A percentile compares a stretch with the other conserved stretches of the same genome.
Conservation (phyloP, 2,888 invertebrate genomes). For the Acrobasis suavella region DNA sequence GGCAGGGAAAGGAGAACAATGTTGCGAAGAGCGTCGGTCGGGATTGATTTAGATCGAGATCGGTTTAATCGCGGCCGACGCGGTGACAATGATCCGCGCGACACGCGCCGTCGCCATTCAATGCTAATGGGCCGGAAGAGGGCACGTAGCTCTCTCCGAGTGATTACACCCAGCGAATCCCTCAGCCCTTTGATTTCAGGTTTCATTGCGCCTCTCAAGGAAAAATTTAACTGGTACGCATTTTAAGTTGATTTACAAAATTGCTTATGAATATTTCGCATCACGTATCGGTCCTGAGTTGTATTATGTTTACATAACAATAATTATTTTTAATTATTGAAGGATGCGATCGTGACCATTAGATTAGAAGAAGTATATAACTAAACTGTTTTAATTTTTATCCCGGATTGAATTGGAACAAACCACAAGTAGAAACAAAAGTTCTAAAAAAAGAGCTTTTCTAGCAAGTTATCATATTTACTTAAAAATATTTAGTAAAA, state of each 20-base stretch:
- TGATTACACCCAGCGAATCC: constrained; percentile 65
- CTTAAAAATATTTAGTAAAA: constrained; percentile 4
- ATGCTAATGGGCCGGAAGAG: constrained; percentile 79
- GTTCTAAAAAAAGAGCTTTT: background rate
- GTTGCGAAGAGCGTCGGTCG: constrained; percentile 47
- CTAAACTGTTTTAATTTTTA: no score
- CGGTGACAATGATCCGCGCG: constrained; percentile 66
- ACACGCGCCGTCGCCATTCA: constrained; percentile 71
- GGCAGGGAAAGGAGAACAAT: constrained; percentile 68
- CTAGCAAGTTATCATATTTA: background rate
- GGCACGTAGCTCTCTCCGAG: constrained; percentile 67
- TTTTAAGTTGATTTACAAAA: constrained; percentile 1
- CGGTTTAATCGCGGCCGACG: constrained; percentile 51
- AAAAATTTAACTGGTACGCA: constrained; percentile 28
- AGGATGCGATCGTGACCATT: no score
- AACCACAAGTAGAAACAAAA: background rate
- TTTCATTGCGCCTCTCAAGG: constrained; percentile 39
- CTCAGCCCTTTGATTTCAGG: constrained; percentile 50
- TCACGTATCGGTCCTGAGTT: background rate
- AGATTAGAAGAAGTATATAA: no score
- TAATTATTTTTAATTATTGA: background rate
- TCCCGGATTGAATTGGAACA: no score
- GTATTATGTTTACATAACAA: background rate
- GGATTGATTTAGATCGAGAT: constrained; percentile 70
- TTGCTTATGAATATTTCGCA: background rate